Base-by-base conservation (phyloP, 2,888 invertebrate genomes). In the Pristionchus exspectatus region DNA sequence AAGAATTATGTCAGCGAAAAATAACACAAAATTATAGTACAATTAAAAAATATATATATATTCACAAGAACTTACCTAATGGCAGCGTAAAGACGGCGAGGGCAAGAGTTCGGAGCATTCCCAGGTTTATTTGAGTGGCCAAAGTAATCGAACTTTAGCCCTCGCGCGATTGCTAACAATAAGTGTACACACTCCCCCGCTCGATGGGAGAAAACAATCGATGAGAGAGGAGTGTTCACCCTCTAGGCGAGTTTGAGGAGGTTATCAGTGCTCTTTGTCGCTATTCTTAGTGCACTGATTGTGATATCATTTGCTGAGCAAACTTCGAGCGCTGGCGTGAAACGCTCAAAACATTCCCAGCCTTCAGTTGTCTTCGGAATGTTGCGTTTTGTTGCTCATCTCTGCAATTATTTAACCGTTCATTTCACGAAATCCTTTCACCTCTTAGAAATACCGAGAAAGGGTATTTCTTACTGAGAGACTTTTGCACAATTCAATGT, bases 221-320 rank as follows among this genome's bases (percentile, higher is more conserved):
- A 56, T 84, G 59, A 77, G 44, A 77, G 74, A 16, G 24, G 74
- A 74, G 74, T 24, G 74, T 24, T 24, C 21, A 21, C 38, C n/a
- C 1, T 9, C 83, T 10, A 56, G 84, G 84, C 16, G 84, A 84
- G 84, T 56, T 56, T 84, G 56, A 21, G 18, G 27, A 14, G 44
- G 30, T n/a, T 59, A 54, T 84, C 84, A 56, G 30, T 56, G 56
- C 84, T 84, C 14, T 44, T 21, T 54, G 27, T 84, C 54, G 81
- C 33, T 33, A 33, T 72, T 72, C 30, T 33, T 33, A 24, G 33
- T 33, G 30, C 18, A 12, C 27, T 27, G 69, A 69, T n/a, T 30
- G 72, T 72, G 33, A 33, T 72, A 77, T 44, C 44, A 63, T n/a
- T 63, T 0, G 5, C 1, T n/a, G 63, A 21, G 63, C 63, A n/a